Base-by-base conservation (phyloP, 1,140 invertebrate species). In the Pogonus chalceus region DNA sequence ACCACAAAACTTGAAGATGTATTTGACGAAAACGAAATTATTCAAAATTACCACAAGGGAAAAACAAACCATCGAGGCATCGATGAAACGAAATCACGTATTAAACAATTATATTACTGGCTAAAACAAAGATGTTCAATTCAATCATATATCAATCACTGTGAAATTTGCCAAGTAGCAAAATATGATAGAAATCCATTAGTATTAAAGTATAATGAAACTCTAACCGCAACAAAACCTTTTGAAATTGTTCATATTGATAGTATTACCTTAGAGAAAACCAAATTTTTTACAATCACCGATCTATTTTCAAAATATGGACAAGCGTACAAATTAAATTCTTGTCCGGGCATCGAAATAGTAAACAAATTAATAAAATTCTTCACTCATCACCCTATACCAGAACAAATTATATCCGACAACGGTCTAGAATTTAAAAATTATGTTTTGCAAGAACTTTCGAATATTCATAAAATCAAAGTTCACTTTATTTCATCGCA, bases 281-380 rank as follows among this genome's bases (percentile, higher is more conserved):
- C 37, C 21, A 51, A 50, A 55, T 57, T 54, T 21, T 57, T 55
- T 26, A 55, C 56, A 18, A 54, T 54, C 9, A 26, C 49, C 24
- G 56, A 57, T 22, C 24, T 12, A 20, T 57, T 57, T 43, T 57
- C 47, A 12, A 57, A 54, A 46, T 57, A 57, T 20, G 56, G 52
- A 18, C 52, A 57, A 50, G 52, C 52, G 1, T 57, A 57, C 22
- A 20, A 22, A 2, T n/a, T n/a, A n/a, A n/a, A n/a, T n/a, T n/a
- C n/a, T n/a, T n/a, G n/a, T n/a, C n/a, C n/a, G n/a, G n/a, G 21
- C 48, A 56, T 23, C 12, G 52, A 53, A 39, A 54, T 56, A 2
- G 43, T 39, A 10, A 22, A 56, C n/a, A 56, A 56, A 1, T 21
- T 56, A 31, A n/a, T 53, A 22, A 10, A 49, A 7, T 54, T 37